These are phyloP conservation scores for Solenopsis invicta DNA, from an alignment of 1,140 invertebrate species.

Conservation along the genomic window DNA sequence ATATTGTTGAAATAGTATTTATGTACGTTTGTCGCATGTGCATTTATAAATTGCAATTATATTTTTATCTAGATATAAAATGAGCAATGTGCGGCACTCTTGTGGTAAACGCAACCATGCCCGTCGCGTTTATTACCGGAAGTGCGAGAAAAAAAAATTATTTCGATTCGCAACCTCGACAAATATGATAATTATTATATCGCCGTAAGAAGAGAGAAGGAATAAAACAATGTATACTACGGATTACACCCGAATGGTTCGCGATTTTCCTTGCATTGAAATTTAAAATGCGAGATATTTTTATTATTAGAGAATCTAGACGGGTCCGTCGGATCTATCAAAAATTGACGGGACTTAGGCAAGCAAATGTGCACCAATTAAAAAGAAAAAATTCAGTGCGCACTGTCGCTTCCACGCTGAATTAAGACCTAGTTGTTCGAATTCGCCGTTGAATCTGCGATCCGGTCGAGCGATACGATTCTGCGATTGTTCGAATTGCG, in stretches of 20 bases:
- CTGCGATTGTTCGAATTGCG: background rate
- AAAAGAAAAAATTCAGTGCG: background rate
- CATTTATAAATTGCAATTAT: conserved; percentile 52
- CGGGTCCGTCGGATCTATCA: background rate
- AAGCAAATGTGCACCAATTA: conserved; percentile 22
- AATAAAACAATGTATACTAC: background rate
- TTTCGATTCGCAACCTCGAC: conserved; percentile 31
- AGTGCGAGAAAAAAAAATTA: conserved; percentile 29
- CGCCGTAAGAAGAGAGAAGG: background rate
- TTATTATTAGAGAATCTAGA: conserved; percentile 25
- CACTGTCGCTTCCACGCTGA: conserved; percentile 38
- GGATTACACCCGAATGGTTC: background rate
- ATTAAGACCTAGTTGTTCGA: conserved; percentile 29
- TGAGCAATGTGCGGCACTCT: conserved; percentile 17
- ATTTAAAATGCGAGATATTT: conserved; percentile 22
- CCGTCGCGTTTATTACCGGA: conserved; percentile 18
- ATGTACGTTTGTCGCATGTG: conserved; percentile 34
- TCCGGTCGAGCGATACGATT: background rate
- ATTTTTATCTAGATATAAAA: conserved; percentile 58
- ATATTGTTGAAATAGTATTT: conserved; percentile 61
- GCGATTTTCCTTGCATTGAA: background rate
- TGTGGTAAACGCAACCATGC: conserved; percentile 1
- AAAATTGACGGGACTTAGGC: conserved; percentile 9
- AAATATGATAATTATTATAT: conserved; percentile 22
- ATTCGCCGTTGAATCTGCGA: conserved; percentile 19